Base-by-base conservation (phyloP, 30 jellyfish, hydroid and myxozoan genomes). In the Pseudorhiza aurosa region DNA sequence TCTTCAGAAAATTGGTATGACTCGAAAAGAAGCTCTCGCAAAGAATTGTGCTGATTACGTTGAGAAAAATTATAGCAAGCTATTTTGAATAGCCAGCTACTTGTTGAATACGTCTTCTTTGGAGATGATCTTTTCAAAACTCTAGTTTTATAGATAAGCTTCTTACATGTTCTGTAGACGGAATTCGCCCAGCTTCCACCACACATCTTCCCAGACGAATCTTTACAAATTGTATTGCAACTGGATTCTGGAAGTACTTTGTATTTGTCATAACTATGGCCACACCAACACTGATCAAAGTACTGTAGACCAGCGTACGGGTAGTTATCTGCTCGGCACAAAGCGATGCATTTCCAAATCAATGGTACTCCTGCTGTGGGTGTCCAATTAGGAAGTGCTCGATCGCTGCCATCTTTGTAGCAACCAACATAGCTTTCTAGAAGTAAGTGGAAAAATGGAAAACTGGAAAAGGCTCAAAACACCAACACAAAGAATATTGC, bases 361-460 rank as follows among this genome's bases (percentile, higher is more conserved):
- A n/a, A n/a, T n/a, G n/a, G n/a, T n/a, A n/a, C n/a, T n/a, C n/a
- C n/a, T n/a, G n/a, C n/a, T n/a, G n/a, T n/a, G n/a, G n/a, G n/a
- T 19, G 35, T 53, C 4, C 2, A 19, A 14, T 19, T 53, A 53
- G 67, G 2, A 8, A 53, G 35, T 7, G 67, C 67, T 53, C 67
- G 19, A 2, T 19, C 12, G 7, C 35, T 1, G 35, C n/a, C 67
- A 53, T 53, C 67, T 1, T 53, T 8, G 35, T 53, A 53, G 35
- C 67, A 53, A 3, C 67, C 83, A 28, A 70, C 35, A 22, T 70
- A 70, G 15, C 14, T n/a, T n/a, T n/a, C n/a, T n/a, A n/a, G n/a
- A n/a, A n/a, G n/a, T n/a, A n/a, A n/a, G n/a, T n/a, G n/a, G n/a
- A n/a, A n/a, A n/a, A n/a, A n/a, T n/a, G n/a, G n/a, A n/a, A n/a